Evolutionary conservation across 2,797 vertebrate species (phyloP).

Genomic region (Notoglanidium macrostoma): DNA sequence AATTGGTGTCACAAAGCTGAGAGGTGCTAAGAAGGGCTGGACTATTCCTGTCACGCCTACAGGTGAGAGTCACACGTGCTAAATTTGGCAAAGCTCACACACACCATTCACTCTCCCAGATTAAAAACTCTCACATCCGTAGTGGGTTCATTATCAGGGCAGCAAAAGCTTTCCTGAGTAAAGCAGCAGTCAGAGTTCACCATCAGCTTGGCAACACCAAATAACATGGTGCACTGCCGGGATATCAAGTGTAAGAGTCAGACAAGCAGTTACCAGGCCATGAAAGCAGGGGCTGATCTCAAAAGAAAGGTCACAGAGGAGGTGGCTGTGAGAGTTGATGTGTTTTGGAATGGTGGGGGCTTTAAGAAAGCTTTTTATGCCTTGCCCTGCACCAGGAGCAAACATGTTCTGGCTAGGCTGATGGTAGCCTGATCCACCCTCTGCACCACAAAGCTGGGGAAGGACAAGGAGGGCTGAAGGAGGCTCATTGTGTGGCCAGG

Average conservation of each 20-base stretch:
- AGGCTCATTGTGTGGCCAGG: slow-evolving; percentile 71
- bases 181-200: slow-evolving; percentile 50
- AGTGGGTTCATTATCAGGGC: slow-evolving; percentile 36
- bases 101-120: slow-evolving; percentile 41
- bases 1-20: slow-evolving; percentile 44
- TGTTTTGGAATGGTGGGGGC: slow-evolving; percentile 49
- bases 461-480: slow-evolving; percentile 69
- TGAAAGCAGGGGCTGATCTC: slow-evolving; percentile 45
- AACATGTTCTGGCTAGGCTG: slow-evolving; percentile 57
- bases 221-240: slow-evolving; percentile 41
- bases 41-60: slow-evolving; percentile 42
- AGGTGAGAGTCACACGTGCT: slow-evolving; percentile 53
- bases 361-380: slow-evolving; percentile 54
- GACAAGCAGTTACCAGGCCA: slow-evolving; percentile 52
- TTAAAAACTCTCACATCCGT: slow-evolving; percentile 48
- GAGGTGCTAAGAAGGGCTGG: slow-evolving; percentile 43
- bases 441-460: slow-evolving; percentile 67
- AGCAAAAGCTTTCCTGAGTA: slow-evolving; percentile 42
- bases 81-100: slow-evolving; percentile 42
- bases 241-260: slow-evolving; percentile 42
- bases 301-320: slow-evolving; percentile 49
- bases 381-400: slow-evolving; percentile 58
- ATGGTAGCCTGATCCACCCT: slow-evolving; percentile 68
- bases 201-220: slow-evolving; percentile 46
- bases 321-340: slow-evolving; percentile 50